A percentile compares a stretch with the other conserved stretches of the same genome.
phyloP scores from a whole-genome alignment of 2,888 invertebrate species.

The Alentia gelatinosa region DNA sequence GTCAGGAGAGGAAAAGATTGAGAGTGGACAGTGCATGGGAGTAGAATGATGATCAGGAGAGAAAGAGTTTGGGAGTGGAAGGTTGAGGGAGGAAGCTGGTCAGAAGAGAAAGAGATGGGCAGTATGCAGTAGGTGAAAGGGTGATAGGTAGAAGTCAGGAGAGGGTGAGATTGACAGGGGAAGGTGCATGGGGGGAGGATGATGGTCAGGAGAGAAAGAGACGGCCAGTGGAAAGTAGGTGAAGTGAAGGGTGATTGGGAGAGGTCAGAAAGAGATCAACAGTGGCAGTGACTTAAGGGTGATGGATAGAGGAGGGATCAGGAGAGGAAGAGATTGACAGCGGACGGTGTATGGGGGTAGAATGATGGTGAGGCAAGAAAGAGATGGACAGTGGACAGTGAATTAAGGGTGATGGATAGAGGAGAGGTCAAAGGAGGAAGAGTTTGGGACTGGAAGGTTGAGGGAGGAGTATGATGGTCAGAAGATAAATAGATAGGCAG shows the following conservation, averaged over 20 bases:
- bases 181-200: not conserved
- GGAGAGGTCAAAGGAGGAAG: not conserved
- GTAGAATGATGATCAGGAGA: not conserved
- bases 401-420: not conserved
- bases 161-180: not conserved
- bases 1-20: not conserved
- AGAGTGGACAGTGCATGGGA: not conserved
- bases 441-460: not conserved
- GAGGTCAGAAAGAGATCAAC: too few relatives aligned
- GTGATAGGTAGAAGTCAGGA: not conserved
- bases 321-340: not conserved
- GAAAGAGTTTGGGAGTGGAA: not conserved
- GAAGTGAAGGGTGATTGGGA: not conserved
- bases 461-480: not conserved
- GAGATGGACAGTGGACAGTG: not conserved
- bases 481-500: not conserved
- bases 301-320: not conserved
- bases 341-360: not conserved
- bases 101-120: not conserved
- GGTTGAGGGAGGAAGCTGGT: not conserved
- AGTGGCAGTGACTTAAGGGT: too few relatives aligned
- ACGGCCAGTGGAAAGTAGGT: not conserved
- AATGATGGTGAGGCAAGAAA: not conserved
- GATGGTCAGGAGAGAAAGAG: not conserved
- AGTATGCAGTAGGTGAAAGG: not conserved